A percentile compares a stretch with the other conserved stretches of the same genome.
Evolutionary conservation across 2,888 invertebrate species (phyloP).

Genomic region (Leptothorax acervorum): DNA sequence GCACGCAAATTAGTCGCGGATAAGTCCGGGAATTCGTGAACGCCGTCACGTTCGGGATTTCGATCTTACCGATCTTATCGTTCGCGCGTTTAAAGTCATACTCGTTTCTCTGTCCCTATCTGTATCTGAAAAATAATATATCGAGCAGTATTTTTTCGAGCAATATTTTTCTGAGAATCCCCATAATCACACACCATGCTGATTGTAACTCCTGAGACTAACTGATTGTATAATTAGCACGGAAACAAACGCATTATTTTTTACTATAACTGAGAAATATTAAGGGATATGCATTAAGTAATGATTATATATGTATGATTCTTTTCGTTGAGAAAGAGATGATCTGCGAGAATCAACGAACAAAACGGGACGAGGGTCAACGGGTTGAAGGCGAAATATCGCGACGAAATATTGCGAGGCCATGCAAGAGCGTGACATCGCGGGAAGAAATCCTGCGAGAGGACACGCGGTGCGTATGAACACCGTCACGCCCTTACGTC

Average conservation of each 20-base stretch:
- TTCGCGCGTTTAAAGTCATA: not conserved
- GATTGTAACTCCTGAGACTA: not conserved
- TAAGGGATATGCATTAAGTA: not conserved
- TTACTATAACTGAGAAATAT: not conserved
- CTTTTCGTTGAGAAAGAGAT: not conserved
- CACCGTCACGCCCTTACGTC: slow-evolving; percentile 37
- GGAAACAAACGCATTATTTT: not conserved
- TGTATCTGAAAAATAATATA: not conserved
- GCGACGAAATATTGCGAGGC: slow-evolving; percentile 25
- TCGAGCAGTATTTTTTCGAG: not conserved
- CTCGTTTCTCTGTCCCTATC: not conserved
- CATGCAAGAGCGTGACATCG: slow-evolving; percentile 30
- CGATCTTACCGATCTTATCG: slow-evolving; percentile 45
- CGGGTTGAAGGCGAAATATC: not conserved
- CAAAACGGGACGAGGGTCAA: not conserved
- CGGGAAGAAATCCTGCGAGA: slow-evolving; percentile 35
- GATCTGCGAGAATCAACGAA: not conserved
- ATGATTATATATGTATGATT: not conserved
- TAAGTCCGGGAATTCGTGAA: slow-evolving; percentile 52
- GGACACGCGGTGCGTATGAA: slow-evolving; percentile 36
- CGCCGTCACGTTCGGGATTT: slow-evolving; percentile 52
- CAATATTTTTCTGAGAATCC: not conserved
- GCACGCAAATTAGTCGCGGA: slow-evolving; percentile 65
- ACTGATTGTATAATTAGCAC: not conserved
- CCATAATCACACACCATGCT: not conserved